Base-by-base conservation (phyloP, 2,113 vertebrate genomes). In the Alectura lathami region DNA sequence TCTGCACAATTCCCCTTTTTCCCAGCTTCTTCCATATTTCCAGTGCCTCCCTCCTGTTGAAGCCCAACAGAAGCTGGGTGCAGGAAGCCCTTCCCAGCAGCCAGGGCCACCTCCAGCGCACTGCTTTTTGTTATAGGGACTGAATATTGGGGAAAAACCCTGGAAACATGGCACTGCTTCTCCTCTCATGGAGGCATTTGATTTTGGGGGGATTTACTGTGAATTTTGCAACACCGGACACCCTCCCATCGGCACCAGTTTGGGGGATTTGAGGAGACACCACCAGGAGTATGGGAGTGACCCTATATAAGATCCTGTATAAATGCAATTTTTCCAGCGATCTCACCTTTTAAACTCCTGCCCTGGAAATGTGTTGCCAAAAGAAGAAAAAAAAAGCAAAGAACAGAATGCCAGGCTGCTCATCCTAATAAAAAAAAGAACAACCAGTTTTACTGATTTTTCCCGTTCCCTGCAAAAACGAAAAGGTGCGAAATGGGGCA, bases 131-230 rank as follows among this genome's bases (percentile, higher is more conserved):
- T 51, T 51, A 6, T 20, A 50, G 48, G 13, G 48, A 30, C 67
- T 32, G 9, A 21, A 38, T 0, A 38, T 3, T 3, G 2, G 21
- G 22, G 6, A 0, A 27, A 85, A 15, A 72, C 2, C 8, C 5
- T 32, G 1, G 6, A 23, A 85, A 87, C 68, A n/a, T 4, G 16
- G 30, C 4, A 9, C 0, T 0, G n/a, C 59, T 80, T 48, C 36
- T 36, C 30, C 45, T 53, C 18, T 5, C 38, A 15, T 21, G 68
- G 9, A 67, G 15, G 42, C 2, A 26, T 38, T 54, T 34, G 21
- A 56, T 64, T 95, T 47, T 1, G 3, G n/a, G 40, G 6, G 9
- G 1, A 17, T n/a, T 63, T 77, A 51, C 22, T 2, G 14, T 17
- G 8, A 29, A 13, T 80, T 83, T 88, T 60, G 38, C 18, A 30